A percentile compares a stretch with the other conserved stretches of the same genome.
Conservation (phyloP, 2,888 invertebrate species). For the Hirtodrosophila histrioides region DNA sequence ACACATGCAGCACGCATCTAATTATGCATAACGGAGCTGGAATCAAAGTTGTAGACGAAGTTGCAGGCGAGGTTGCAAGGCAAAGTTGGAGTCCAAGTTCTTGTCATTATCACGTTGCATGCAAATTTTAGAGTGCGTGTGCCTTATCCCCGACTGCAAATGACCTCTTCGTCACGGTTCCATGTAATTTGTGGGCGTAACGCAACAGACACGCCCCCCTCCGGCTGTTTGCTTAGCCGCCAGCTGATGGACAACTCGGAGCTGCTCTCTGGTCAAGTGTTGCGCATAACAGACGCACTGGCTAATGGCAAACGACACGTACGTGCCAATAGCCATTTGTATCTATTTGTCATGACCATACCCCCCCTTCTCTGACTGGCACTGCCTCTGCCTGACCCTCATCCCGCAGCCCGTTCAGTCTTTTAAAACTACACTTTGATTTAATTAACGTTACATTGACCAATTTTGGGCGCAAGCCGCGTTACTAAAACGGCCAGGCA, state of each 20-base stretch:
- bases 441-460: slow-evolving; percentile 82
- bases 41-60: slow-evolving; percentile 24
- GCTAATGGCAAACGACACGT: slow-evolving; percentile 78
- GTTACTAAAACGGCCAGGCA: slow-evolving; percentile 43
- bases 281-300: slow-evolving; percentile 67
- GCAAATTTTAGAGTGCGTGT: slow-evolving; percentile 39
- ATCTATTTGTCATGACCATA: slow-evolving; percentile 77
- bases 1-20: slow-evolving; percentile 68
- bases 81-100: slow-evolving; percentile 11
- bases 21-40: slow-evolving; percentile 59
- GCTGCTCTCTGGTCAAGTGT: slow-evolving; percentile 46
- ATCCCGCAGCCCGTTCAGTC: slow-evolving; percentile 4
- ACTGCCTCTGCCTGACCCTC: neutral
- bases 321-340: slow-evolving; percentile 81
- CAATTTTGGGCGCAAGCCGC: slow-evolving; percentile 72
- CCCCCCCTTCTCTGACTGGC: neutral
- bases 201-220: slow-evolving; percentile 34
- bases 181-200: slow-evolving; percentile 54
- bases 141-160: slow-evolving; percentile 20
- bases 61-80: slow-evolving; percentile 7
- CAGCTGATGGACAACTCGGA: slow-evolving; percentile 43
- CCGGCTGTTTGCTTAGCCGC: slow-evolving; percentile 38
- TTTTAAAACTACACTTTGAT: slow-evolving; percentile 66
- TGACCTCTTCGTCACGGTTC: slow-evolving; percentile 34
- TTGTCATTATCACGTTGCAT: slow-evolving; percentile 50